Percentiles rank a stretch among this genome's conserved stretches.
Conservation (phyloP, 2,888 invertebrate species). For the Drosophila maculinotata region DNA sequence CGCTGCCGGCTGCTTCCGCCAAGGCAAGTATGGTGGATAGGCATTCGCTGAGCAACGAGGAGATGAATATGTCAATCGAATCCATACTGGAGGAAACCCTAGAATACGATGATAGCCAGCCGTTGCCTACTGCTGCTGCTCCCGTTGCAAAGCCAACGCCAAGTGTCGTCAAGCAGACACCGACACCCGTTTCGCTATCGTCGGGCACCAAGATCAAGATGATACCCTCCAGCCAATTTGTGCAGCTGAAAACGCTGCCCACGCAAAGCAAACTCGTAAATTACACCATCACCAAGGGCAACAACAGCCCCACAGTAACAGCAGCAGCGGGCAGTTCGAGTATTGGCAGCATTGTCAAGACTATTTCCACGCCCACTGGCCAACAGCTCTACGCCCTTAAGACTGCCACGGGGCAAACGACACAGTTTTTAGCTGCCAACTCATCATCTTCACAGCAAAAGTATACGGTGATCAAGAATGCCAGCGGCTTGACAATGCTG, state of each 20-base stretch:
- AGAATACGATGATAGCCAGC: conserved; percentile 68
- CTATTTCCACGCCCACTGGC: conserved; percentile 57
- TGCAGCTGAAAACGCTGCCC: conserved; percentile 82
- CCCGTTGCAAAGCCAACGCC: conserved; percentile 14
- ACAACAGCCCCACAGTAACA: conserved; percentile 29
- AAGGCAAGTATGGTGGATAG: conserved; percentile 24
- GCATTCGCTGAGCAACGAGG: conserved; percentile 75
- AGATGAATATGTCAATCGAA: conserved; percentile 84
- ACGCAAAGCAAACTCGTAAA: conserved; percentile 81
- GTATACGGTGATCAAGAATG: conserved; percentile 83
- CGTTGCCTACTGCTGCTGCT: conserved; percentile 6
- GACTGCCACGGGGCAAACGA: conserved; percentile 74
- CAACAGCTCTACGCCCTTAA: conserved; percentile 83
- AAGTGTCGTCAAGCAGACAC: conserved; percentile 34
- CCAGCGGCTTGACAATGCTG: conserved; percentile 69
- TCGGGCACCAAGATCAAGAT: conserved; percentile 83
- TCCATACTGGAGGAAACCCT: conserved; percentile 82
- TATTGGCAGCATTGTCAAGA: conserved; percentile 80
- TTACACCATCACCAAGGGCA: conserved; percentile 81
- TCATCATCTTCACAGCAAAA: conserved; percentile 75
- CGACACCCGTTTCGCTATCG: conserved; percentile 52
- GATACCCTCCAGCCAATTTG: conserved; percentile 84
- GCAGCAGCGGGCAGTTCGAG: conserved; percentile 40
- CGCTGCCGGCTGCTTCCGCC: conserved; percentile 62
- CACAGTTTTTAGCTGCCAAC: conserved; percentile 77